A percentile compares a stretch with the other conserved stretches of the same genome.
These are phyloP conservation scores for Plebejus melissa DNA, from an alignment of 2,888 invertebrate genomes.

Conservation along the genomic window DNA sequence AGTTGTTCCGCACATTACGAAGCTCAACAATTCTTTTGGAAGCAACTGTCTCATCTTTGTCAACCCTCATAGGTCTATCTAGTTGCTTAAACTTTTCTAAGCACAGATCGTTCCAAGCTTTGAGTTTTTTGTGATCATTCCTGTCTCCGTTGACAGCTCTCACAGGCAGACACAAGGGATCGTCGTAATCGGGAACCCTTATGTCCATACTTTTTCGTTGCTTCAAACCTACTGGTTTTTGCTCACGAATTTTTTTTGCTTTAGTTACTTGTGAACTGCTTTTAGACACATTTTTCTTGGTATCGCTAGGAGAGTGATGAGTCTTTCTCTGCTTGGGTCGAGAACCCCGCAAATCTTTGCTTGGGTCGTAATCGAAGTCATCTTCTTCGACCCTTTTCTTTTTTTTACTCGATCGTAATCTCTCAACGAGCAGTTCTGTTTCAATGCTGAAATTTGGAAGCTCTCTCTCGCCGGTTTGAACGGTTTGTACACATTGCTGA, in stretches of 20 bases:
- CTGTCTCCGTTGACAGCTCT: conserved; percentile 48
- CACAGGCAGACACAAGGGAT: conserved; percentile 65
- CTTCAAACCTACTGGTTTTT: neutral
- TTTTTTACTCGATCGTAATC: conserved; percentile 36
- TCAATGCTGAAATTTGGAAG: conserved; percentile 30
- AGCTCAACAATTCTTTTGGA: conserved; percentile 57
- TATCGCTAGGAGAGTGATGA: conserved; percentile 15
- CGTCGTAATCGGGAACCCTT: conserved; percentile 63
- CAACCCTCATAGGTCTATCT: conserved; percentile 49
- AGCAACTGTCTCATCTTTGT: conserved; percentile 46
- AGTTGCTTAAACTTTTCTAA: conserved; percentile 56
- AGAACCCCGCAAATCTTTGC: conserved; percentile 42
- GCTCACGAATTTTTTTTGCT: neutral
- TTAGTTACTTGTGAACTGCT: neutral
- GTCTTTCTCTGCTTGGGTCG: conserved; percentile 38
- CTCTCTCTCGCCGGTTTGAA: conserved; percentile 34
- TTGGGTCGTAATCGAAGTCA: conserved; percentile 64
- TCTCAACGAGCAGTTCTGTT: conserved; percentile 47
- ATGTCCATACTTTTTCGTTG: conserved; percentile 48
- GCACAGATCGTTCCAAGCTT: conserved; percentile 64
- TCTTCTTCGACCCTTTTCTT: conserved; percentile 48
- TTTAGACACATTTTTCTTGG: neutral
- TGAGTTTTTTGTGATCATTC: conserved; percentile 49
- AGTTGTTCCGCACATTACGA: conserved; percentile 54
- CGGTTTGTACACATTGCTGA: conserved; percentile 58